Conservation (phyloP, 2,797 vertebrate species). For the Falco naumanni region DNA sequence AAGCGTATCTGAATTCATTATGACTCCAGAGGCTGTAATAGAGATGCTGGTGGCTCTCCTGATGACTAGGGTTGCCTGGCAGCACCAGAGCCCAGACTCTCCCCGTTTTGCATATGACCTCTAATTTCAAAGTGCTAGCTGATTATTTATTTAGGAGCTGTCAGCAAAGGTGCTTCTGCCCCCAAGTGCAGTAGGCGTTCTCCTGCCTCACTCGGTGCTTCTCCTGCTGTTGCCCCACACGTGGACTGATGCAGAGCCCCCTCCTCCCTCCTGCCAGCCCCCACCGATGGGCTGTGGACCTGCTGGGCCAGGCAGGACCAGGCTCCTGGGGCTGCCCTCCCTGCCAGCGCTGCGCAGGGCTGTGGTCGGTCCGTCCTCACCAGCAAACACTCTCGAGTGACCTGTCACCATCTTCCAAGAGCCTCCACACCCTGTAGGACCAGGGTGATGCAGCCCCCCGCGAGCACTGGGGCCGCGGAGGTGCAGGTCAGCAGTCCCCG, state of each 20-base stretch:
- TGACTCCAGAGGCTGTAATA: not conserved
- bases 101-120: not conserved
- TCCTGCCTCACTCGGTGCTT: not conserved
- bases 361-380: fast-evolving
- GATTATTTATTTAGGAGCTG: conserved; percentile 71
- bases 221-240: fast-evolving
- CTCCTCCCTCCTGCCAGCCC: fast-evolving
- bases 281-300: fast-evolving
- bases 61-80: conserved; percentile 21
- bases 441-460: fast-evolving
- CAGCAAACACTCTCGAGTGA: fast-evolving
- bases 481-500: not conserved
- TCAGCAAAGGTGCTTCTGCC: conserved; percentile 9
- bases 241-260: fast-evolving
- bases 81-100: not conserved
- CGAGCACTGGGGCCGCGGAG: fast-evolving
- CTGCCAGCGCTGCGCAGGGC: fast-evolving
- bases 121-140: conserved; percentile 19
- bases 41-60: not conserved
- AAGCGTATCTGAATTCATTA: not conserved
- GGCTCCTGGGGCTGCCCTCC: fast-evolving
- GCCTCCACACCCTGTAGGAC: fast-evolving
- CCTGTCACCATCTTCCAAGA: not conserved
- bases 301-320: fast-evolving
- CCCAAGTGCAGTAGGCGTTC: not conserved